phyloP scores from a whole-genome alignment of 2,113 vertebrate species.

The Phrynocephalus versicolor region DNA sequence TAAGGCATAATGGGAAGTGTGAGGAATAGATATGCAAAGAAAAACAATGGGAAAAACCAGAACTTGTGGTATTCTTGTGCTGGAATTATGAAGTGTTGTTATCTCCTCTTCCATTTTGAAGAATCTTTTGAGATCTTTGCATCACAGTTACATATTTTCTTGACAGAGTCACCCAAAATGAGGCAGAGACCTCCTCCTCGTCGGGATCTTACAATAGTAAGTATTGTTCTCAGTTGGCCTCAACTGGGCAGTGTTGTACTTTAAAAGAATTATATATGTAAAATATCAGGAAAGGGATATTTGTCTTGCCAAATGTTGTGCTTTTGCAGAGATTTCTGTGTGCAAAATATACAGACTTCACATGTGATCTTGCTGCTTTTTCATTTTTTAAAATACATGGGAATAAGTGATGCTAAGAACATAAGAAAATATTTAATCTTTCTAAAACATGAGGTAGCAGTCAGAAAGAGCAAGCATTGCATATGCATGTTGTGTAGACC shows the following conservation, averaged over 20 bases:
- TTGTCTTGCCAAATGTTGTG: background rate
- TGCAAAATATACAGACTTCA: background rate
- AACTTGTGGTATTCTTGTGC: no score
- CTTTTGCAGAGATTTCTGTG: background rate
- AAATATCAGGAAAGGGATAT: background rate
- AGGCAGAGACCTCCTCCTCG: conserved; percentile 95
- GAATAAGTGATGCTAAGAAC: background rate
- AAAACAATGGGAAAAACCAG: no score
- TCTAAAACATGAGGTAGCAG: background rate
- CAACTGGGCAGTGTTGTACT: background rate
- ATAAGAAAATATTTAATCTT: background rate
- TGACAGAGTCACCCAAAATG: conserved; percentile 84
- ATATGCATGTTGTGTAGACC: no score
- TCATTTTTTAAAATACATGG: background rate
- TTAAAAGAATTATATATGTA: background rate
- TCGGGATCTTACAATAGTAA: conserved; percentile 96
- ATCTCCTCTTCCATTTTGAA: conserved; percentile 8
- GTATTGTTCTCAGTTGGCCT: conserved; percentile 51
- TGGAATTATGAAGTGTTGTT: background rate
- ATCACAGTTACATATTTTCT: conserved; percentile 26
- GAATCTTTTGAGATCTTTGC: fast-evolving
- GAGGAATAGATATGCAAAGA: no score
- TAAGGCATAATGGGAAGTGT: no score
- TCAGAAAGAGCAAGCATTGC: no score
- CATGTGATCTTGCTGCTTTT: background rate